phyloP scores from a whole-genome alignment of 2,113 vertebrate genomes.

The Scartelaos histophorus region DNA sequence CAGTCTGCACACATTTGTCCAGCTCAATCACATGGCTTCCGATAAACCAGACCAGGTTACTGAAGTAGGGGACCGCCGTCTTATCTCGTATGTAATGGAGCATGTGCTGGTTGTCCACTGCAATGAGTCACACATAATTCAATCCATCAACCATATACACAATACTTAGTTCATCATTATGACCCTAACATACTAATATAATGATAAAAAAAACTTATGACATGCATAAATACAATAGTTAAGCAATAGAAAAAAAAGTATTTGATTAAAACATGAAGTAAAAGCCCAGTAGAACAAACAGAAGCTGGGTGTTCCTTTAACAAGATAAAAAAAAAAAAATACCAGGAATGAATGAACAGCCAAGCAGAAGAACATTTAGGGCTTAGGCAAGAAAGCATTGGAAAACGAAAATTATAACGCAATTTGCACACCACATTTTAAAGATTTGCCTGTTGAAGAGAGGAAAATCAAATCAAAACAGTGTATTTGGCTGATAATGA shows the following conservation, averaged over 20 bases:
- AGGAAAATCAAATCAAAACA: constrained; percentile 14
- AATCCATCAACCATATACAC: background rate
- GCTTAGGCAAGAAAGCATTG: background rate
- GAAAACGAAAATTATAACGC: constrained; percentile 1
- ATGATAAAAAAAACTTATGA: background rate
- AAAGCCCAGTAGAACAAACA: background rate
- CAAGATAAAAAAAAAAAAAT: constrained; percentile 8
- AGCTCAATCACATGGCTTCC: constrained; percentile 97
- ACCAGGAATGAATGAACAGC: constrained; percentile 14
- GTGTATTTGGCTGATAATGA: constrained; percentile 23
- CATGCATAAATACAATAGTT: constrained; percentile 1
- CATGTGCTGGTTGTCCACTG: constrained; percentile 99
- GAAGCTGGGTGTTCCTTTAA: constrained; percentile 6
- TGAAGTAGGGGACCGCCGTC: constrained; percentile 97
- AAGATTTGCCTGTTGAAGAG: background rate
- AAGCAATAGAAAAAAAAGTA: background rate
- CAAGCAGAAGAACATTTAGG: constrained; percentile 10
- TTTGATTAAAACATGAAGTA: background rate
- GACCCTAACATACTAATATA: background rate
- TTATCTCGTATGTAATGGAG: constrained; percentile 98
- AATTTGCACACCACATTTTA: background rate
- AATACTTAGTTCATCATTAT: background rate
- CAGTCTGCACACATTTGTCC: constrained; percentile 97
- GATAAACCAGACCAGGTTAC: constrained; percentile 99
- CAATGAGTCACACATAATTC: constrained; percentile 22